Base-by-base conservation (phyloP, 2,797 vertebrate genomes). In the Cichlasoma orientale region DNA sequence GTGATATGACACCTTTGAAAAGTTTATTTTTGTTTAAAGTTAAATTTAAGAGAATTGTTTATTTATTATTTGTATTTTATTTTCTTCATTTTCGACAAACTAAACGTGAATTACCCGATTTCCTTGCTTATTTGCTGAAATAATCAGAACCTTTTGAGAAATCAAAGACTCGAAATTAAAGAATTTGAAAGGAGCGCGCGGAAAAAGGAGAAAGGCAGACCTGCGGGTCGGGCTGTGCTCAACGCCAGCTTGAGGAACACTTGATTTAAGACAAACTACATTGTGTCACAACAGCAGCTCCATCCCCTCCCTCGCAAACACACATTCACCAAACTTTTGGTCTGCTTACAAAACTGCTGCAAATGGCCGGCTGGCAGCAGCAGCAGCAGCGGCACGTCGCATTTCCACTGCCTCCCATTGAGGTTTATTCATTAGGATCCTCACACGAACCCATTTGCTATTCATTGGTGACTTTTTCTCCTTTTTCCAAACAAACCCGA, bases 351-450 rank as follows among this genome's bases (percentile, higher is more conserved):
- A 84, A 86, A 90, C 82, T 75, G 74, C 59, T 83, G 75, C 92
- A 93, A 95, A 95, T 92, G 91, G 93, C 70, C 84, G 73, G 69
- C 81, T 77, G 89, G 84, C 91, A 82, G 84, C 85, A 88, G 83
- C 85, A 80, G 89, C 89, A 88, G 85, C 88, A 83, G 31, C 31
- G 31, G 90, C 89, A 79, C 83, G 91, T 80, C 86, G 86, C 86
- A 70, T 92, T 88, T 92, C 92, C 83, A 89, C 86, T 14, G 80
- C 88, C 92, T 94, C 94, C 93, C 87, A 92, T 95, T 95, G 91
- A 94, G 90, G 10, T 89, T 92, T 95, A 96, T 96, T 96, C 96
- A 96, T 96, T 92, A 94, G 93, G 83, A 89, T 66, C 91, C 91
- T 86, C 93, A 92, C 94, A 95, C 94, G 75, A 83, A 81, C 86